Conservation (phyloP, 2,113 vertebrate genomes). For the Ophiodon elongatus region DNA sequence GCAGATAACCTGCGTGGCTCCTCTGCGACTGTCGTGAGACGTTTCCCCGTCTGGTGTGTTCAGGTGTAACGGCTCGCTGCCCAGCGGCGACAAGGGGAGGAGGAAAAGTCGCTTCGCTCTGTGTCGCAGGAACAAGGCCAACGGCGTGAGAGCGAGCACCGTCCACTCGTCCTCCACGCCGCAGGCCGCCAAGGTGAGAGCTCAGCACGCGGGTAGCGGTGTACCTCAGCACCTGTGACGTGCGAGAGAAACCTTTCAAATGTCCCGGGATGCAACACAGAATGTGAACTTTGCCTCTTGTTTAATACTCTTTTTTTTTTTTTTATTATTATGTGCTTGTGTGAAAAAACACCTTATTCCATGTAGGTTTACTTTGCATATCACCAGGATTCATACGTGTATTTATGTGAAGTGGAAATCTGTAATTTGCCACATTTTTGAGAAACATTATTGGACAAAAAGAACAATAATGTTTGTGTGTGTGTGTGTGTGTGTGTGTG, state of each 20-base stretch:
- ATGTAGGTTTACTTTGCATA: neutral
- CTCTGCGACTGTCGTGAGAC: neutral
- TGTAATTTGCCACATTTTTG: too few relatives aligned
- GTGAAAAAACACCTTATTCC: neutral
- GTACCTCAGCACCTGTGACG: neutral
- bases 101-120: slow-evolving; percentile 94
- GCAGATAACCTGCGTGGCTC: neutral
- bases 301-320: neutral
- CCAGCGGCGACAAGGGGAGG: slow-evolving; percentile 91
- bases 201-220: neutral
- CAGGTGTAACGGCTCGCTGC: slow-evolving; percentile 96
- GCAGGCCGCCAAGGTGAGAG: slow-evolving; percentile 92
- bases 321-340: neutral
- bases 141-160: slow-evolving; percentile 94
- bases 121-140: slow-evolving; percentile 92
- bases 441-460: neutral
- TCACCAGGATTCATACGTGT: neutral
- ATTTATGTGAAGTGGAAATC: neutral
- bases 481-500: neutral
- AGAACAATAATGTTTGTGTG: neutral
- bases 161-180: slow-evolving; percentile 92
- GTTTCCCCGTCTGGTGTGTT: neutral
- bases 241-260: neutral
- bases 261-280: neutral
- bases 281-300: neutral